Percentiles rank a stretch among this genome's conserved stretches.
Evolutionary conservation across 2,113 vertebrate species (phyloP).

Genomic region (Ciconia stormi): DNA sequence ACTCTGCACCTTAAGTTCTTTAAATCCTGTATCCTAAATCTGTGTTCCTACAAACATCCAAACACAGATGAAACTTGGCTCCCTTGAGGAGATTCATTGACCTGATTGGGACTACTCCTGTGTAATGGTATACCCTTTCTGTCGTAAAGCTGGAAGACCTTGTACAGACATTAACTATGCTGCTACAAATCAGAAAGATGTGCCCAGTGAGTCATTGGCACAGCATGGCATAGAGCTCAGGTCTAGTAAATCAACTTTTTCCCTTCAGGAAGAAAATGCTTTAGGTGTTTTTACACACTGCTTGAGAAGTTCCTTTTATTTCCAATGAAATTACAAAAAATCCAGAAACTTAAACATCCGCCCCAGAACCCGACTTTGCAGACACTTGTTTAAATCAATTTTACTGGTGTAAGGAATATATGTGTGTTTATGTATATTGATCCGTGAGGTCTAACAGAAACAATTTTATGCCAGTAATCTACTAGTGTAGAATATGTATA

Average conservation of each 20-base stretch:
- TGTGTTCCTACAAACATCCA: not conserved
- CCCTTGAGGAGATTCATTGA: constrained; percentile 35
- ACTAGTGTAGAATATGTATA: not conserved
- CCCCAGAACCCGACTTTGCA: not conserved
- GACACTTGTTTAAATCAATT: not conserved
- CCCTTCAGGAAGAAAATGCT: not conserved
- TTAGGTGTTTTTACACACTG: not conserved
- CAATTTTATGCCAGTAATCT: not conserved
- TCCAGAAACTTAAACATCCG: not conserved
- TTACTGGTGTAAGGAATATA: not conserved
- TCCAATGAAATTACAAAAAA: not conserved
- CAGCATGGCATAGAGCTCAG: not conserved
- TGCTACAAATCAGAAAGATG: constrained; percentile 32
- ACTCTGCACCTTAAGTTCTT: not conserved
- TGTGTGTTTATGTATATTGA: not conserved
- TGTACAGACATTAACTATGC: not conserved
- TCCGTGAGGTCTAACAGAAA: not conserved
- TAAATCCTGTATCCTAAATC: not conserved
- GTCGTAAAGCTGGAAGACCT: not conserved
- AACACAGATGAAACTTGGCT: constrained; percentile 26
- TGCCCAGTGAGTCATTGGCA: constrained; percentile 28
- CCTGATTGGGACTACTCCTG: not conserved
- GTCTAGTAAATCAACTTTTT: constrained; percentile 18
- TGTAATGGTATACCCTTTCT: not conserved
- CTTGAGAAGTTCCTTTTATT: not conserved